phyloP scores from a whole-genome alignment of 1,140 invertebrate genomes.

The Heliconius congener region DNA sequence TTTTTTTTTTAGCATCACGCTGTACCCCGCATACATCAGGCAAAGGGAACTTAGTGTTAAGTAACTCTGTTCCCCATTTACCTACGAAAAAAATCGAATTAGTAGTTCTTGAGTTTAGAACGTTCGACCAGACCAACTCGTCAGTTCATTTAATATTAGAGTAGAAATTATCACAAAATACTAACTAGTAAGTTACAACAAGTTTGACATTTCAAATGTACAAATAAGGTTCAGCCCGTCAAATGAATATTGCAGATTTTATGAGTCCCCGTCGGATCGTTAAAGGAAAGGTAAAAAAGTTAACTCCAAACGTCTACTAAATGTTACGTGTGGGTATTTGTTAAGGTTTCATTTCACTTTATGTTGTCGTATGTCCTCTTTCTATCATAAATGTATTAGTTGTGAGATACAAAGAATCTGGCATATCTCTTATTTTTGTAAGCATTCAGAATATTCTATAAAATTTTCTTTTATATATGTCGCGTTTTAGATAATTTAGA shows the following conservation, averaged over 20 bases:
- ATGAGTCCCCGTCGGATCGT: neutral
- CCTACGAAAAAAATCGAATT: too few relatives aligned
- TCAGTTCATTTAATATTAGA: neutral
- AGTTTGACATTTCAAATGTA: neutral
- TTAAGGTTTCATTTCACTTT: constrained; percentile 2
- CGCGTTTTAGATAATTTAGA: too few relatives aligned
- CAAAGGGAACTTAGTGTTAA: too few relatives aligned
- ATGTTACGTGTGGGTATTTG: neutral
- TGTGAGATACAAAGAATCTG: too few relatives aligned
- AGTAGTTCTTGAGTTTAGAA: too few relatives aligned
- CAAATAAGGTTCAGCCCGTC: neutral
- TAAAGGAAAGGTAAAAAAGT: constrained; percentile 1
- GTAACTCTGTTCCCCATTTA: too few relatives aligned
- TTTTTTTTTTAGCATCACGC: too few relatives aligned
- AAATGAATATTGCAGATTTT: neutral
- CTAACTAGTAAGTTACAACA: neutral
- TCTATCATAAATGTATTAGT: neutral
- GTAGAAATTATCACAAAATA: neutral
- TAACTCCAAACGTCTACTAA: neutral
- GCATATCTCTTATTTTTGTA: too few relatives aligned
- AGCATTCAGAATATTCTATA: too few relatives aligned
- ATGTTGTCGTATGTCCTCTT: neutral
- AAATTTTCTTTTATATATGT: too few relatives aligned
- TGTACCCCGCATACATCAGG: too few relatives aligned
- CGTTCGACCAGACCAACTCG: too few relatives aligned